Evolutionary conservation across 53 echinoderm and acorn worm genomes (phyloP).

Genomic region (Patiria pectinifera): DNA sequence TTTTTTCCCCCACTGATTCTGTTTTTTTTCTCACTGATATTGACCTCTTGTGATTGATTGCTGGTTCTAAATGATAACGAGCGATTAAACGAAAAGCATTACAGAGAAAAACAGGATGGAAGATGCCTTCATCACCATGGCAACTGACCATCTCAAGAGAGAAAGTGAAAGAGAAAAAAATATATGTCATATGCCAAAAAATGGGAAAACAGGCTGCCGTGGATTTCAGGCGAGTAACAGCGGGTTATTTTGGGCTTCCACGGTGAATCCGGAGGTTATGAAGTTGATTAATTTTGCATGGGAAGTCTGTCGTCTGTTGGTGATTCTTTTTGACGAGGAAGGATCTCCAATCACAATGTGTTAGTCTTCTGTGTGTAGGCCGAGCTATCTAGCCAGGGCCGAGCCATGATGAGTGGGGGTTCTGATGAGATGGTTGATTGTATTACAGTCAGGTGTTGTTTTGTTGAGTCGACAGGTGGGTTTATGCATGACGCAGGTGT

Average conservation of each 20-base stretch:
- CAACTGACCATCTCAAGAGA: background rate
- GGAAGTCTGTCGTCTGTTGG: constrained; percentile 23
- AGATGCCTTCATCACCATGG: background rate
- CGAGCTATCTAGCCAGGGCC: background rate
- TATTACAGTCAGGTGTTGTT: background rate
- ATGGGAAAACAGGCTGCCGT: background rate
- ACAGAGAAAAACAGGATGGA: background rate
- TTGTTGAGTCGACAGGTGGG: background rate
- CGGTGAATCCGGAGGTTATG: constrained; percentile 30
- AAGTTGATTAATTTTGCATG: constrained; percentile 53
- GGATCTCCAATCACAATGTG: constrained; percentile 34
- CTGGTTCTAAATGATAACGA: too few species aligned
- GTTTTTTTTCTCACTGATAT: too few species aligned
- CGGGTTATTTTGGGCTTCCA: constrained; percentile 15
- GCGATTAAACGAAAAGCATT: too few species aligned
- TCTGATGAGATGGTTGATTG: background rate
- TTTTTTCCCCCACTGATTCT: too few species aligned
- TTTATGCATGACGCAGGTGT: background rate
- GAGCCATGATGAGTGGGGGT: background rate
- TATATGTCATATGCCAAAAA: too few species aligned
- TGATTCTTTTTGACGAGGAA: background rate
- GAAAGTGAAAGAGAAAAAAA: too few species aligned
- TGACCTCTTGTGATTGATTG: too few species aligned
- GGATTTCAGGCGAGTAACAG: background rate
- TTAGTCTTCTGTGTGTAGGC: background rate